phyloP scores from a whole-genome alignment of 2,888 invertebrate genomes.

The Halictus ligatus region DNA sequence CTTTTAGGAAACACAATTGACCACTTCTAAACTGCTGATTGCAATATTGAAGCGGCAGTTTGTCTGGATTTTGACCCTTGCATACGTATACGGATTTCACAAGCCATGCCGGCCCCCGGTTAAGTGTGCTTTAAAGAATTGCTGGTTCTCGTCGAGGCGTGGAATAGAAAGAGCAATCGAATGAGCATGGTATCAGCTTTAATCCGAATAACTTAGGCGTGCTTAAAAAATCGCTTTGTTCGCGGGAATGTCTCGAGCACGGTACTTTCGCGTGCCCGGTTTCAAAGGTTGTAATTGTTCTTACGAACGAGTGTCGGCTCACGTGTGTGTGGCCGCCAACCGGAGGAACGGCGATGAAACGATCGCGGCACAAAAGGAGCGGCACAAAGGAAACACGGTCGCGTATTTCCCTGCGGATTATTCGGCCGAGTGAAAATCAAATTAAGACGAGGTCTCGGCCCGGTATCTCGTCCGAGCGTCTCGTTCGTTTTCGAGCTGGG shows the following conservation, averaged over 20 bases:
- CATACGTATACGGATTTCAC: too few species aligned
- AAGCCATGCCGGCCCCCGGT: too few species aligned
- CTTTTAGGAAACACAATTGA: too few species aligned
- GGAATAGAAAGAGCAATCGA: background rate
- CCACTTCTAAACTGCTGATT: too few species aligned
- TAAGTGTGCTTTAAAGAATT: background rate
- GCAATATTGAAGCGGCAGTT: too few species aligned
- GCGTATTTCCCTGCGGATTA: conserved; percentile 60
- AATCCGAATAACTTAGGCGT: background rate
- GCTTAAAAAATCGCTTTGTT: background rate
- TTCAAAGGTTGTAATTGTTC: conserved; percentile 5
- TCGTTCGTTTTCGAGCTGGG: conserved; percentile 14
- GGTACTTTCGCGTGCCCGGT: background rate
- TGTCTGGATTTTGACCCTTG: too few species aligned
- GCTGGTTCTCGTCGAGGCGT: background rate
- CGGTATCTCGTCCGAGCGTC: background rate
- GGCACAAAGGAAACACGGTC: background rate
- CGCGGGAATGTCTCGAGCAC: background rate
- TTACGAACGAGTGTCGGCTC: background rate
- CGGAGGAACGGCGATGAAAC: conserved; percentile 30
- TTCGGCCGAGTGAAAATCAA: conserved; percentile 54
- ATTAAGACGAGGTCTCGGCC: conserved; percentile 46
- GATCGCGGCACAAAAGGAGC: conserved; percentile 24
- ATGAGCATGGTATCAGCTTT: background rate
- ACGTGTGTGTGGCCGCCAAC: background rate